Percentiles rank a stretch among this genome's conserved stretches.
Evolutionary conservation across 2,888 invertebrate genomes (phyloP).

Genomic region (Aricia artaxerxes): DNA sequence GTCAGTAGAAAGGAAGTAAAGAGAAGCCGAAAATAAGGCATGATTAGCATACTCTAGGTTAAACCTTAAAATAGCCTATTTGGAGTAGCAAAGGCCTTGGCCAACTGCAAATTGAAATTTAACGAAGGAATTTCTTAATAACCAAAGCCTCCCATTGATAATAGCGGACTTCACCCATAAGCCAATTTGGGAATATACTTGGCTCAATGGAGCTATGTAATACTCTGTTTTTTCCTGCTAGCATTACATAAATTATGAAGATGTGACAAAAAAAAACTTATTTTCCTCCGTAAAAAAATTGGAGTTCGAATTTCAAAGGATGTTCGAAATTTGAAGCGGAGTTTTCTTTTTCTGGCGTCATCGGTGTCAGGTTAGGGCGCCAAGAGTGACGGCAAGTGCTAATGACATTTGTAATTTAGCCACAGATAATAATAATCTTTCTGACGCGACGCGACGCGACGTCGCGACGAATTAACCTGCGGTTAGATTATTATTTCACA

Average conservation of each 20-base stretch:
- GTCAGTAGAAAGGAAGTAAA: no score
- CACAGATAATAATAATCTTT: slow-evolving; percentile 1
- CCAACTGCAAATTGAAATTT: background rate
- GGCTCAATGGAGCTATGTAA: background rate
- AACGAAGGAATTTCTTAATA: slow-evolving; percentile 18
- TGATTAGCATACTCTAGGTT: no score
- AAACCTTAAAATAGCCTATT: background rate
- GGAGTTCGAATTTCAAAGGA: background rate
- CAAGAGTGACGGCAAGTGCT: slow-evolving; percentile 31
- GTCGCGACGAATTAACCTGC: background rate
- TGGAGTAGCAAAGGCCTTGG: background rate
- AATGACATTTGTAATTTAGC: slow-evolving; percentile 41
- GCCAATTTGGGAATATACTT: background rate
- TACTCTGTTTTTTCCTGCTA: background rate
- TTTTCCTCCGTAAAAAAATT: background rate
- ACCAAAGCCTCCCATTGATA: background rate
- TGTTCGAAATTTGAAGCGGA: background rate
- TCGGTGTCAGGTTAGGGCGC: slow-evolving; percentile 13
- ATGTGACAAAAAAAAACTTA: background rate
- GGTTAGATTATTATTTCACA: background rate
- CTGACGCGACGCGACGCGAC: background rate
- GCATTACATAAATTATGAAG: background rate
- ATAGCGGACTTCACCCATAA: background rate
- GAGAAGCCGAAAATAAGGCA: no score
- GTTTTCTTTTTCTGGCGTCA: background rate